Evolutionary conservation across 2,113 vertebrate genomes (phyloP).

Genomic region (Pterocles orientalis): DNA sequence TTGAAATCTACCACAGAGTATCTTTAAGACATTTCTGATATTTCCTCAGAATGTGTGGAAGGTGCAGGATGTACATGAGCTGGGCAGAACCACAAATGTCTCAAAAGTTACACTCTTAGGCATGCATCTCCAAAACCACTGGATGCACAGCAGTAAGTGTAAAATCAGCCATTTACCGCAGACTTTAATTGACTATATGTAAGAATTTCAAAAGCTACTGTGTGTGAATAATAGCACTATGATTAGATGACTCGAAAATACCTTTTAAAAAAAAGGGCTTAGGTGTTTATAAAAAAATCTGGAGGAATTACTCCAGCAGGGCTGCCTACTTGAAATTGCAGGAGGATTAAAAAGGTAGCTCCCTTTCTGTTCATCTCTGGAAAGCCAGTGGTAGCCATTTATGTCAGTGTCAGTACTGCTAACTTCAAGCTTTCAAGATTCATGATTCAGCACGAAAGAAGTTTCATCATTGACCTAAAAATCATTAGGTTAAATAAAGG

Average conservation of each 20-base stretch:
- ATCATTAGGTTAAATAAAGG: slow-evolving; percentile 37
- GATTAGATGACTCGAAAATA: neutral
- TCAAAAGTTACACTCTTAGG: neutral
- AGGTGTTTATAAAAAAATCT: neutral
- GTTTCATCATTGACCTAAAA: slow-evolving; percentile 19
- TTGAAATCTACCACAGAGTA: neutral
- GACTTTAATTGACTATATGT: neutral
- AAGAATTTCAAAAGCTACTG: neutral
- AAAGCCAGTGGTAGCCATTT: neutral
- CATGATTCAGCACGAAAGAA: neutral
- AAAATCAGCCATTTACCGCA: neutral
- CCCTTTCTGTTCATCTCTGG: neutral
- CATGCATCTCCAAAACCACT: neutral
- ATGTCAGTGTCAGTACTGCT: neutral
- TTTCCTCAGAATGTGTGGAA: neutral
- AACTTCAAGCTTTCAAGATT: neutral
- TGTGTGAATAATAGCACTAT: neutral
- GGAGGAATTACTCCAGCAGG: neutral
- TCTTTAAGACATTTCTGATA: neutral
- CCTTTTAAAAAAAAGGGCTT: neutral
- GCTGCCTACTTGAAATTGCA: neutral
- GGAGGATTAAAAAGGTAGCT: neutral
- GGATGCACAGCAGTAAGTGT: neutral
- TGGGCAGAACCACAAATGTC: neutral
- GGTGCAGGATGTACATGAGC: neutral